These are phyloP conservation scores for Gymnogyps californianus DNA, from an alignment of 2,113 vertebrate genomes.

Conservation along the genomic window DNA sequence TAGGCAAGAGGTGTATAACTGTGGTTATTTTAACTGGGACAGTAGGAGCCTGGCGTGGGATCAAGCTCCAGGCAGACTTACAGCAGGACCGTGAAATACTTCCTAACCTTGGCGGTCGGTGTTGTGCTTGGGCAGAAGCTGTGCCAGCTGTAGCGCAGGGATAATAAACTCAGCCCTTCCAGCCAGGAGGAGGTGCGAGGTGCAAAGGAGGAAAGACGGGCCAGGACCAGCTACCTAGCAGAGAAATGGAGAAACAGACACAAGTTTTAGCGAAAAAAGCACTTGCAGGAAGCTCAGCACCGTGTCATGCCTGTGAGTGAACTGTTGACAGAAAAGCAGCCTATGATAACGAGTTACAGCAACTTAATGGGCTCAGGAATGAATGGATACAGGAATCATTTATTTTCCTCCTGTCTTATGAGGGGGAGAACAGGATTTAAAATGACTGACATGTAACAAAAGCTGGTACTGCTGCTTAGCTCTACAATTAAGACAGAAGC, in stretches of 20 bases:
- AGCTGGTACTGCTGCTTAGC: neutral
- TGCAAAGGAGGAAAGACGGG: neutral
- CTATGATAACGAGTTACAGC: neutral
- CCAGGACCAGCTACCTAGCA: too few relatives aligned
- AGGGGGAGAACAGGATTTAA: neutral
- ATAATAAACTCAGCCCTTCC: neutral
- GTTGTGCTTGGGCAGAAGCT: neutral
- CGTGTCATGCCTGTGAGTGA: fast-evolving
- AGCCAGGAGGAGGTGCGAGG: neutral
- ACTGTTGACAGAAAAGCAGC: neutral
- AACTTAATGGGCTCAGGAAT: fast-evolving
- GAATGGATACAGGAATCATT: fast-evolving
- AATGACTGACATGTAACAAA: neutral
- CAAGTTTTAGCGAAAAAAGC: too few relatives aligned
- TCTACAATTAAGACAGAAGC: neutral
- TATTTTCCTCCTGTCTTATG: neutral
- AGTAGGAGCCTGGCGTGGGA: fast-evolving
- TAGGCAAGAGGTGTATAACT: conserved; percentile 23
- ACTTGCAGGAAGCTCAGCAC: neutral
- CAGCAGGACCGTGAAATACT: fast-evolving
- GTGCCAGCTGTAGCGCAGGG: fast-evolving
- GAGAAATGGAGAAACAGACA: neutral
- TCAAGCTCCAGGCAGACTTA: fast-evolving
- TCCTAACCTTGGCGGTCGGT: neutral
- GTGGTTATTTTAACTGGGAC: neutral